Conservation (phyloP, 1,140 invertebrate genomes). For the Spodoptera frugiperda region DNA sequence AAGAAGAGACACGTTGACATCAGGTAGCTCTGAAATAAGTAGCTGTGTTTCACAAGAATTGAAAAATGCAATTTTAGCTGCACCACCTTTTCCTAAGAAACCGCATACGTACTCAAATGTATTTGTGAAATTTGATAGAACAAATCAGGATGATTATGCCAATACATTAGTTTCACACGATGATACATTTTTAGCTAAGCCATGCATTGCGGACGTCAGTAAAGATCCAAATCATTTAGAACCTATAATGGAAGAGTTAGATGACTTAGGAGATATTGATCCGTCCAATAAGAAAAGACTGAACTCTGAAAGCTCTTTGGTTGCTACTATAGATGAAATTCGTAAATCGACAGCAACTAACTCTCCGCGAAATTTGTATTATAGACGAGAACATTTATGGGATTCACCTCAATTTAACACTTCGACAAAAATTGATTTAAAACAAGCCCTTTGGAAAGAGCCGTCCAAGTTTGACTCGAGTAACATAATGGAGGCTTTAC, state of each 20-base stretch:
- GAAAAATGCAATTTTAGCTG: conserved; percentile 78
- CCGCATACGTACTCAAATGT: conserved; percentile 80
- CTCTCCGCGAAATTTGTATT: conserved; percentile 87
- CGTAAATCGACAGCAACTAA: conserved; percentile 86
- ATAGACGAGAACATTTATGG: conserved; percentile 86
- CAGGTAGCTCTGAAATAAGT: conserved; percentile 84
- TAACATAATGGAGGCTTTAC: conserved; percentile 80
- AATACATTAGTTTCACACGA: conserved; percentile 86
- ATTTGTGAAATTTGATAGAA: conserved; percentile 76
- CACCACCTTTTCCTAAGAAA: conserved; percentile 79
- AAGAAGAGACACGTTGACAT: conserved; percentile 87
- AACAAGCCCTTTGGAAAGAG: conserved; percentile 84
- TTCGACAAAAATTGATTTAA: conserved; percentile 77
- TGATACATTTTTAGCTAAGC: conserved; percentile 86
- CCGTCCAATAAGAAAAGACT: conserved; percentile 76
- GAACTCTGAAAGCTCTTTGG: conserved; percentile 87
- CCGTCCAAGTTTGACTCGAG: conserved; percentile 76
- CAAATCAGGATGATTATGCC: conserved; percentile 86
- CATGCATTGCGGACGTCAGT: conserved; percentile 85
- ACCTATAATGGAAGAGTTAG: conserved; percentile 87
- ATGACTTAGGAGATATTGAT: conserved; percentile 83
- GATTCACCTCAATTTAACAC: conserved; percentile 83
- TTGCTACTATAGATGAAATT: conserved; percentile 89
- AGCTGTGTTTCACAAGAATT: conserved; percentile 81
- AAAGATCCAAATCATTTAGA: conserved; percentile 87